A percentile compares a stretch with the other conserved stretches of the same genome.
Conservation (phyloP, 2,797 vertebrate genomes). For the Peromyscus attwateri region DNA sequence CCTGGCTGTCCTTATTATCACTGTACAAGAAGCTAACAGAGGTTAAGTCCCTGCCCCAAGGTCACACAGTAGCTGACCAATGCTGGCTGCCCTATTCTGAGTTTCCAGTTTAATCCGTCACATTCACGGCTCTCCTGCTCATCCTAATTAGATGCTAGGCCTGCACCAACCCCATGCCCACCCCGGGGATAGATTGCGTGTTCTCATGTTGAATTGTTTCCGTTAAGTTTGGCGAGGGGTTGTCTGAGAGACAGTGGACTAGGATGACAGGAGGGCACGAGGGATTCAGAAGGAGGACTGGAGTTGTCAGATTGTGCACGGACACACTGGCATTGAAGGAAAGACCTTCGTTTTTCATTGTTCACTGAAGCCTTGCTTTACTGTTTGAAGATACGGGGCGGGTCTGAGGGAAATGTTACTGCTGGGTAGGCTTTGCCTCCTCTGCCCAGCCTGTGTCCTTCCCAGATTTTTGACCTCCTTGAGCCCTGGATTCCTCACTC, state of each 20-base stretch:
- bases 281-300: not conserved
- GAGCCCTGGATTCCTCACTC: too few species aligned
- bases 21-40: not conserved
- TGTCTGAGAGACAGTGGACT: not conserved
- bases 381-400: not conserved
- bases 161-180: not conserved
- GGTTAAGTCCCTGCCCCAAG: not conserved
- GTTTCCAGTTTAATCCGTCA: not conserved
- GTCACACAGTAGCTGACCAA: not conserved
- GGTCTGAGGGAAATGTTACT: not conserved
- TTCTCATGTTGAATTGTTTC: not conserved
- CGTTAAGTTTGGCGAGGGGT: not conserved
- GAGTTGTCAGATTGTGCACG: not conserved
- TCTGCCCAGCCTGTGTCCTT: not conserved
- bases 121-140: too few species aligned
- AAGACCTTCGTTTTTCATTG: not conserved
- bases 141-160: not conserved
- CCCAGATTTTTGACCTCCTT: not conserved
- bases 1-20: not conserved
- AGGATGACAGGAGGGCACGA: not conserved
- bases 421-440: not conserved
- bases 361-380: not conserved
- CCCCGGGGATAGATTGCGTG: fast-evolving
- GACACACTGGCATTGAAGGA: not conserved
- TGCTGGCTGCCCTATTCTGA: not conserved